phyloP scores from a whole-genome alignment of 2,888 invertebrate genomes.

The Conops quadrifasciatus region DNA sequence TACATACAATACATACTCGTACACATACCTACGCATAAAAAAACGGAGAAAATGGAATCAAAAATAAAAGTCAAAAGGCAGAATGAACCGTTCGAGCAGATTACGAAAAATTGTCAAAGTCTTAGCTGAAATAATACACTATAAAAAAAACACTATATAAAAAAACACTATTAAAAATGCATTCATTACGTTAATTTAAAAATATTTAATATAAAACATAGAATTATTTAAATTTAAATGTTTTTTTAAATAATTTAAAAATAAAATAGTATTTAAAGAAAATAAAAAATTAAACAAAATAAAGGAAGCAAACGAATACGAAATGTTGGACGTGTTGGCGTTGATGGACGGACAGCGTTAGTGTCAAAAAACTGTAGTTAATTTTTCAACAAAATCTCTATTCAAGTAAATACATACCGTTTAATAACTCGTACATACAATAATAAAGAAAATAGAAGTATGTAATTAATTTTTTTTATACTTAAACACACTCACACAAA shows the following conservation, averaged over 20 bases:
- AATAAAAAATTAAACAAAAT: background rate
- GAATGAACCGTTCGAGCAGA: no score
- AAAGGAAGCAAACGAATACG: no score
- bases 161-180: background rate
- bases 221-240: no score
- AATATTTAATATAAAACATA: no score
- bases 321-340: conserved; percentile 23
- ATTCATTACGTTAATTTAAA: background rate
- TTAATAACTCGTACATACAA: conserved; percentile 24
- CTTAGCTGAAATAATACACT: no score
- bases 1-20: no score
- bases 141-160: no score
- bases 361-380: conserved; percentile 32
- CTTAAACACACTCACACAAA: conserved; percentile 41
- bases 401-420: no score
- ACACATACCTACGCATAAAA: no score
- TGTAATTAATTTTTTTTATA: conserved; percentile 5
- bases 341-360: conserved; percentile 24
- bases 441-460: conserved; percentile 40
- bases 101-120: no score
- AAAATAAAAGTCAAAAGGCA: conserved; percentile 32
- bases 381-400: conserved; percentile 40
- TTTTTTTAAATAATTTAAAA: no score
- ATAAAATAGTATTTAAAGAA: conserved; percentile 24
- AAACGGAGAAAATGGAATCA: conserved; percentile 1